Conservation (phyloP, 2,797 vertebrate genomes). For the Tympanoctomys barrerae region DNA sequence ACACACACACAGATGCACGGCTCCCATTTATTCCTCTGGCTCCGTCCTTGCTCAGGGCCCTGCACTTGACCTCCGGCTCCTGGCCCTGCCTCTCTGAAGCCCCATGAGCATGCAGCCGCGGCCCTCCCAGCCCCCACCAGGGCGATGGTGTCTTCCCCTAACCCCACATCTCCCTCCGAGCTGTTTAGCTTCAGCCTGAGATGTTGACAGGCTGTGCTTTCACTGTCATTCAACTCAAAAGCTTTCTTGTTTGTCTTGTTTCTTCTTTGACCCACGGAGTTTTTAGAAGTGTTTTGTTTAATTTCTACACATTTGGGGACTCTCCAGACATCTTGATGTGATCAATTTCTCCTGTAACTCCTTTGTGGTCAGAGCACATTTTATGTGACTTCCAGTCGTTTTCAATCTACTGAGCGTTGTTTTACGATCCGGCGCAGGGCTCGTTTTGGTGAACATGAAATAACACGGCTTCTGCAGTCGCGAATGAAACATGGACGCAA, state of each 20-base stretch:
- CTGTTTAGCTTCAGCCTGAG: not conserved
- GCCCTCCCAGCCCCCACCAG: not conserved
- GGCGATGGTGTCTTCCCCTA: not conserved
- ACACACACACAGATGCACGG: not conserved
- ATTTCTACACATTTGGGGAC: not conserved
- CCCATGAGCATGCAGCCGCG: rapidly evolving
- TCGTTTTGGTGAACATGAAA: not conserved
- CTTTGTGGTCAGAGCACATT: not conserved
- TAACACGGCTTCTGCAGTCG: not conserved
- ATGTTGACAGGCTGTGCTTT: not conserved
- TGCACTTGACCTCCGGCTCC: rapidly evolving
- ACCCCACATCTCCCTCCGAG: not conserved
- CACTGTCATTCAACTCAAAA: not conserved
- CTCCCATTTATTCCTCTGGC: not conserved
- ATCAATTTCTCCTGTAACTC: conserved; percentile 2
- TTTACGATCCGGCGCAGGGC: not conserved
- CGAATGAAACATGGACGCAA: not conserved
- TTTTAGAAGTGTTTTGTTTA: conserved; percentile 40
- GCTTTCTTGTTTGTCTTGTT: not conserved
- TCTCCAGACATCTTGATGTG: not conserved
- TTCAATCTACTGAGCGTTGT: not conserved
- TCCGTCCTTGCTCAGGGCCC: not conserved
- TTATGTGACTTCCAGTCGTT: not conserved
- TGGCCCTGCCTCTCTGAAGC: not conserved
- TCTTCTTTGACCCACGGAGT: not conserved